Evolutionary conservation across 2,113 vertebrate species (phyloP), one percentile per base, ranked within the genome.

Genomic region (Odontophorus gujanensis): DNA sequence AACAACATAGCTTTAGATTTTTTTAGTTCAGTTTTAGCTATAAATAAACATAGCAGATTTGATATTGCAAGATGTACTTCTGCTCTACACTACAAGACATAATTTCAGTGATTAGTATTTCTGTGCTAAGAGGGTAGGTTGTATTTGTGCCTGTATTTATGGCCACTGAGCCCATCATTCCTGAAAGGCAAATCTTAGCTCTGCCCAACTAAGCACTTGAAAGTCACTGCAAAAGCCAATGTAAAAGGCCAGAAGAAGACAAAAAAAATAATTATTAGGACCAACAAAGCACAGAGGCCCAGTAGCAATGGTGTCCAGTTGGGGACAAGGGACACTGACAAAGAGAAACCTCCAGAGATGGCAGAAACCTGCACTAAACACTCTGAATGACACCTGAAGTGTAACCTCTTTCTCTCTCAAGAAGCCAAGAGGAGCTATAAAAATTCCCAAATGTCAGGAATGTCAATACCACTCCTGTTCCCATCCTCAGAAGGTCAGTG

Each of bases 1-100:
- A 94, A 73, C 91, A 95, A 96, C 90, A 95, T 59, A 93, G 93
- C 96, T 96, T 97, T 96, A 87, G 69, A 51, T 63, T 65, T 96
- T 89, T 91, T 81, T 43, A 47, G 32, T 10, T 36, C 65, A 63
- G 36, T 87, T 79, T 85, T 78, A 80, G 69, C 72, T 95, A 93
- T 95, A 93, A 96, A 97, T 94, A 96, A 92, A 94, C 26, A 73
- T 25, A 93, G 45, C n/a, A 96, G 75, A 79, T 89, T 92, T 94
- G 69, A 81, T 82, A 63, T 62, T 51, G 50, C 65, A 87, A 59
- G 73, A 91, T 38, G 25, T 69, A 79, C 48, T 84, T 87, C 42
- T 86, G 45, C 63, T 79, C 71, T 93, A 94, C 93, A 80, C 74
- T 85, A 75, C 8, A 94, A 67, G 26, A 91, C 25, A 89, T 26